These are phyloP conservation scores for Pholis gunnellus DNA, from an alignment of 2,113 vertebrate genomes.

Conservation along the genomic window DNA sequence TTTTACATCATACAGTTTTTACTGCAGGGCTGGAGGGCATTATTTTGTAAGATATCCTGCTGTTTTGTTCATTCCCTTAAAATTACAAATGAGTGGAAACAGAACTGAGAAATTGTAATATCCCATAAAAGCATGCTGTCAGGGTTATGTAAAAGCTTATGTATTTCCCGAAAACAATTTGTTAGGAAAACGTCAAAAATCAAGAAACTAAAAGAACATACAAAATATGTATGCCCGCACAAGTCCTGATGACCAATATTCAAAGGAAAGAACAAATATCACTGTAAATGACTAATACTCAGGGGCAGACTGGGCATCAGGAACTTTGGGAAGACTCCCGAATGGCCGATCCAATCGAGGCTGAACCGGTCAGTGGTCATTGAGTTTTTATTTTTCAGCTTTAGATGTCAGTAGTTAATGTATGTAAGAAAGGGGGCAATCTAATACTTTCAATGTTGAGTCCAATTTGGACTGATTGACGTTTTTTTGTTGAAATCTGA, in stretches of 20 bases:
- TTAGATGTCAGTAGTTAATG: too few species aligned
- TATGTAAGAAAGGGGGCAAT: too few species aligned
- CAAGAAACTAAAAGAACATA: background rate
- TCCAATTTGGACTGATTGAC: background rate
- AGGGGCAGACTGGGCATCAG: too few species aligned
- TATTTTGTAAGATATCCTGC: background rate
- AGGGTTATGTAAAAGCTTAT: constrained; percentile 1
- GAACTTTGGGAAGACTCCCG: too few species aligned
- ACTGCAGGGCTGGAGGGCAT: background rate
- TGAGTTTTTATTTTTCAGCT: too few species aligned
- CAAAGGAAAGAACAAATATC: background rate
- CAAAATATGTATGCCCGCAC: background rate
- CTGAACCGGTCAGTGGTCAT: too few species aligned
- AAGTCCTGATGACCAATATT: constrained; percentile 1
- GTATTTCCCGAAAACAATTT: background rate
- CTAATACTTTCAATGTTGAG: too few species aligned
- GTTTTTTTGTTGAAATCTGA: background rate
- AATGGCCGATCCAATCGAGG: too few species aligned
- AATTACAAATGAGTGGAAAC: constrained; percentile 19
- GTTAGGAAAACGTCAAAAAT: background rate
- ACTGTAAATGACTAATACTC: background rate
- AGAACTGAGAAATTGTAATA: background rate
- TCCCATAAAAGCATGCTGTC: background rate
- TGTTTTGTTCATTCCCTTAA: constrained; percentile 14
- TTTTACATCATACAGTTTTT: background rate